Percentiles rank a stretch among this genome's conserved stretches.
These are phyloP conservation scores for Hoplias malabaricus DNA, from an alignment of 2,113 vertebrate species.

Conservation along the genomic window DNA sequence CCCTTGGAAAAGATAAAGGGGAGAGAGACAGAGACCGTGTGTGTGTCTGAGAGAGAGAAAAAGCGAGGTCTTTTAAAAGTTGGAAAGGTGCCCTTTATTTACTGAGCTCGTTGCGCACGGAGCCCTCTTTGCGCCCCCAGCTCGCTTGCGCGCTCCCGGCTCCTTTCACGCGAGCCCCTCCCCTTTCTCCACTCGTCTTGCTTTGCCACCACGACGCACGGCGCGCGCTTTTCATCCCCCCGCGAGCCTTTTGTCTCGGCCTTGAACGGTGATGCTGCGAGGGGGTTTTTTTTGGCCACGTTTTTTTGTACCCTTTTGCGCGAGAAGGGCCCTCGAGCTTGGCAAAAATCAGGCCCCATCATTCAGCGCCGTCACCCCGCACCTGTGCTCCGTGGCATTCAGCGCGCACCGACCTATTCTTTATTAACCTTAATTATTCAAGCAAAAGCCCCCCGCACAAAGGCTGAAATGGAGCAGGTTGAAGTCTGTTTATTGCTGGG, in stretches of 20 bases:
- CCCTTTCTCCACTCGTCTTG: constrained; percentile 73
- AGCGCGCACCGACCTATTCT: constrained; percentile 98
- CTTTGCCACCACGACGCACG: constrained; percentile 80
- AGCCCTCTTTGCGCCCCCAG: not conserved
- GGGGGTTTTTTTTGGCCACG: constrained; percentile 78
- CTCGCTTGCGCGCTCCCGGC: constrained; percentile 54
- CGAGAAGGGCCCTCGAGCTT: constrained; percentile 99
- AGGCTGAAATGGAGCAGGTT: constrained; percentile 99
- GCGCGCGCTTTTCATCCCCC: constrained; percentile 89
- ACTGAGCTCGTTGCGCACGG: constrained; percentile 51
- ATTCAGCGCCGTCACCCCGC: constrained; percentile 99
- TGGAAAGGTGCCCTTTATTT: constrained; percentile 80
- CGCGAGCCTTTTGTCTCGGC: constrained; percentile 87
- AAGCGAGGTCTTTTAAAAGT: constrained; percentile 75
- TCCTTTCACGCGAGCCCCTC: constrained; percentile 24
- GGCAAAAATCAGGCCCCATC: constrained; percentile 99
- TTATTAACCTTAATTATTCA: constrained; percentile 99
- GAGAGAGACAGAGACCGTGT: constrained; percentile 33
- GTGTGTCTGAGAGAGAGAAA: constrained; percentile 22
- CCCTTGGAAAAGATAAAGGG: constrained; percentile 75
- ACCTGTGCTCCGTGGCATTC: constrained; percentile 99
- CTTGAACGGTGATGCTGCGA: constrained; percentile 97
- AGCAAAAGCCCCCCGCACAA: constrained; percentile 84
- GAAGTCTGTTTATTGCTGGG: constrained; percentile 99
- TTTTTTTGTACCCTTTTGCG: constrained; percentile 97